Conservation (phyloP, 2,888 invertebrate species). For the Leucophenga montana region DNA sequence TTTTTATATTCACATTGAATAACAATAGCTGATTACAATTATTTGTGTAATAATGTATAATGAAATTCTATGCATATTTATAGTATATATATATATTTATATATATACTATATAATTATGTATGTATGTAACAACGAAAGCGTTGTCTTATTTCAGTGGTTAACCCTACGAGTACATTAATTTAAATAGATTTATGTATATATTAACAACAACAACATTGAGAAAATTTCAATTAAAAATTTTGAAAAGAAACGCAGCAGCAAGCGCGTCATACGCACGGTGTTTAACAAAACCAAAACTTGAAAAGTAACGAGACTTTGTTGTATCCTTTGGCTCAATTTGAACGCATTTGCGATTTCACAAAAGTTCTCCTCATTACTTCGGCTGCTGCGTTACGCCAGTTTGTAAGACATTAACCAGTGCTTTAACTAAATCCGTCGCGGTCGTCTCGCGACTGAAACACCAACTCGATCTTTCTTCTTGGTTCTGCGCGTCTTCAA, state of each 20-base stretch:
- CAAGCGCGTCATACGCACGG: background rate
- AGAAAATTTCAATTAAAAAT: slow-evolving; percentile 18
- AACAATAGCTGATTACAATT: slow-evolving; percentile 25
- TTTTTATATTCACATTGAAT: slow-evolving; percentile 40
- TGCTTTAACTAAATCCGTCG: too few species aligned
- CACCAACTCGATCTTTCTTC: slow-evolving; percentile 42
- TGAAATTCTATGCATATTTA: slow-evolving; percentile 44
- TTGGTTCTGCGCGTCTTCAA: slow-evolving; percentile 5
- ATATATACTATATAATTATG: slow-evolving; percentile 10
- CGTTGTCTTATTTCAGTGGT: background rate
- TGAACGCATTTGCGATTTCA: too few species aligned
- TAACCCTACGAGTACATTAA: slow-evolving; percentile 30
- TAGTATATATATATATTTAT: slow-evolving; percentile 37
- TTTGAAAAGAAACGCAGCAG: slow-evolving; percentile 15
- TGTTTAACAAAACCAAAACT: background rate
- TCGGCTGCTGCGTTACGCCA: slow-evolving; percentile 34
- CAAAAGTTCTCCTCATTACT: too few species aligned
- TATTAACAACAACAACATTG: slow-evolving; percentile 37
- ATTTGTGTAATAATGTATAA: slow-evolving; percentile 24
- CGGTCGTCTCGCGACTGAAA: slow-evolving; percentile 2
- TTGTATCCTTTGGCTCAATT: background rate
- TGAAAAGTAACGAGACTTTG: background rate
- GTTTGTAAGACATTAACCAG: too few species aligned
- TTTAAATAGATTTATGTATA: slow-evolving; percentile 20
- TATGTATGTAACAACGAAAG: slow-evolving; percentile 13